phyloP scores from a whole-genome alignment of 2,113 vertebrate species.

The Cavia aperea region DNA sequence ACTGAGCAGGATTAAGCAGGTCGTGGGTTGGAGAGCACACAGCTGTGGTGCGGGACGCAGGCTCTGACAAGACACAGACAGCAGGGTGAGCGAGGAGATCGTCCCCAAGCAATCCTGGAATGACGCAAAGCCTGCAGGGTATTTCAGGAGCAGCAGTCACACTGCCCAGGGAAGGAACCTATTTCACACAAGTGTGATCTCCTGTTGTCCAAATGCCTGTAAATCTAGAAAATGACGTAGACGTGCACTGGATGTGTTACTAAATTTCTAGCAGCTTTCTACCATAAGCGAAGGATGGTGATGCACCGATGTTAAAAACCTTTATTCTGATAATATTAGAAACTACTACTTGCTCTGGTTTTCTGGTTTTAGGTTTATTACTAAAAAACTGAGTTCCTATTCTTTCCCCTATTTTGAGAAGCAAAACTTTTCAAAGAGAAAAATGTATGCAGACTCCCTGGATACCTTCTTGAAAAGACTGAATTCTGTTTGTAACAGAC shows the following conservation, averaged over 20 bases:
- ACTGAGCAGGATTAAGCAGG: no score
- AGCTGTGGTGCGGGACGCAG: rapidly evolving
- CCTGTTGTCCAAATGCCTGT: not conserved
- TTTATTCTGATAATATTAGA: not conserved
- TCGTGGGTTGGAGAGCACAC: not conserved
- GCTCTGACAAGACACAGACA: not conserved
- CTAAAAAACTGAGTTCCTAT: not conserved
- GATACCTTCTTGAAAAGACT: not conserved
- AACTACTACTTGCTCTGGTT: not conserved
- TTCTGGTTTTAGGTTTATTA: not conserved
- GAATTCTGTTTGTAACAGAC: not conserved
- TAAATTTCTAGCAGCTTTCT: not conserved
- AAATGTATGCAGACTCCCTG: not conserved
- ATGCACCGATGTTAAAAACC: not conserved
- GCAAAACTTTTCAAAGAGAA: not conserved
- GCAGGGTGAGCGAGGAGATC: rapidly evolving
- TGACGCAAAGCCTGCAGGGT: not conserved
- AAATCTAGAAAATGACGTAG: not conserved
- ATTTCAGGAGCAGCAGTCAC: not conserved
- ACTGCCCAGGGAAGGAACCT: rapidly evolving
- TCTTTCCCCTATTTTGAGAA: conserved; percentile 9
- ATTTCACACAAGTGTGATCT: rapidly evolving
- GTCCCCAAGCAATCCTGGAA: not conserved
- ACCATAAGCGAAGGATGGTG: not conserved
- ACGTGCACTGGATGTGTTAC: no score